Evolutionary conservation across 2,888 invertebrate genomes (phyloP), one percentile per base, ranked within the genome.

Genomic region (Notodonta dromedarius): DNA sequence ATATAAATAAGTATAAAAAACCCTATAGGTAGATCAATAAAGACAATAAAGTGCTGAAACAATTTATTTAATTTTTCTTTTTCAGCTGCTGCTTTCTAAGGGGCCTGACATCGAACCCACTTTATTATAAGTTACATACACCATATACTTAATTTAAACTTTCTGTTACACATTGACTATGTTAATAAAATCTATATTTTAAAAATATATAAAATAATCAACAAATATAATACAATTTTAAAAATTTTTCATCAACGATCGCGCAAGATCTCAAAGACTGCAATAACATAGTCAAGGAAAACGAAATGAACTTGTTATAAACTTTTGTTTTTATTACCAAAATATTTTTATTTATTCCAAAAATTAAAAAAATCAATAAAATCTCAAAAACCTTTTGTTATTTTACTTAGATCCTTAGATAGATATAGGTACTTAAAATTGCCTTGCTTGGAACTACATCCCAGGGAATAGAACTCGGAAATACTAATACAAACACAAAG

Each of bases 81-180:
- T 93, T 78, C 93, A 93, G 93, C 93, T 85, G 91, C 93, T 83
- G 93, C 91, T 83, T 93, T 76, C 87, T 93, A 90, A 91, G 82
- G 84, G 84, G 84, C 81, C 80, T 62, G 79, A 72, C 87, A 85
- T 79, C 88, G 87, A 86, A 82, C 71, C 79, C 74, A 80, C 70
- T 76, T 68, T 82, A 85, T 75, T 73, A 74, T 88, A 88, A 86
- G 85, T 79, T 81, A 78, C 81, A 76, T 74, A 80, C 79, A 80
- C 74, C 77, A 79, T 76, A 81, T 80, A 80, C 79, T 77, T 83
- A 84, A 83, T 81, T 85, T 83, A 84, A 80, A 76, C 78, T 77
- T 79, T 78, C 81, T 85, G 78, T 84, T 81, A 79, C 68, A 81
- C 83, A 77, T 81, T 87, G 93, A 89, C 92, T 92, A 92, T 93